phyloP scores from a whole-genome alignment of 2,113 vertebrate species.

The Heteronetta atricapilla region DNA sequence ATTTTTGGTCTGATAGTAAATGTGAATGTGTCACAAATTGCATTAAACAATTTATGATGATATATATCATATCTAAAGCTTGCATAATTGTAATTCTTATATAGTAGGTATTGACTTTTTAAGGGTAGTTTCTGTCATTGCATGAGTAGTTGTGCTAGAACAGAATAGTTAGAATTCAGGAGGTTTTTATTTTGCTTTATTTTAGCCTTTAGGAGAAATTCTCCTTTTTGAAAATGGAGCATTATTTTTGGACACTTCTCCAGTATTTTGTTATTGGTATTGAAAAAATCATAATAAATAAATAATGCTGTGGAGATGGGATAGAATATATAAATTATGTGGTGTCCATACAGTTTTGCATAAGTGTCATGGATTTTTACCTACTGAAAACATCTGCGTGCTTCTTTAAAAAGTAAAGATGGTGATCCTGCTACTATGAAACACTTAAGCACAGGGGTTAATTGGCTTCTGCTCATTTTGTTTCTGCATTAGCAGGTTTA shows the following conservation, averaged over 20 bases:
- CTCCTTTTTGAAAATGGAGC: neutral
- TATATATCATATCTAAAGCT: neutral
- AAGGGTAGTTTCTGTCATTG: neutral
- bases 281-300: neutral
- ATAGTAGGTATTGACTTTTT: neutral
- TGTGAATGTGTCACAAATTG: neutral
- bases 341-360: neutral
- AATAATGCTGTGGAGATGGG: neutral
- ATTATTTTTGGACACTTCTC: neutral
- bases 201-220: neutral
- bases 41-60: neutral
- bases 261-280: neutral
- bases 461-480: neutral
- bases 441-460: neutral
- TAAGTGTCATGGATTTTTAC: neutral
- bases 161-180: neutral
- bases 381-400: neutral
- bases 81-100: neutral
- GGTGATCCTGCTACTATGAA: fast-evolving
- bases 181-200: too few species aligned
- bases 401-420: neutral
- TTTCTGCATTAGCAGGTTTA: neutral
- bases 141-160: neutral
- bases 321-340: neutral
- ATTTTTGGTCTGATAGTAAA: neutral